Evolutionary conservation across 2,888 invertebrate genomes (phyloP).

Genomic region (Lasius platythorax): DNA sequence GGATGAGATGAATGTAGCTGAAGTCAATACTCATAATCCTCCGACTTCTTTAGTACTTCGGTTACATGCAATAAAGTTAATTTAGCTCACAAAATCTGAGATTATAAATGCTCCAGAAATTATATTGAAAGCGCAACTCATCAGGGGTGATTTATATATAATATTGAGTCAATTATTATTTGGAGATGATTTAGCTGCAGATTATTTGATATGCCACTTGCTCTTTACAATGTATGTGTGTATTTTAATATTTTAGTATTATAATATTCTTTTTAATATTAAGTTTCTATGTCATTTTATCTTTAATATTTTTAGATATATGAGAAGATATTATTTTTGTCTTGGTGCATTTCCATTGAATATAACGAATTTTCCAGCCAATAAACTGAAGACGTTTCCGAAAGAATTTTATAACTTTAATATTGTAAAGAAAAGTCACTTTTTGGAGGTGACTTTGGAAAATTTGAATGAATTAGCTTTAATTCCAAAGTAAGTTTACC

Average conservation of each 20-base stretch:
- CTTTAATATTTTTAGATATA: constrained; percentile 87
- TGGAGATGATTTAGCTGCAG: constrained; percentile 94
- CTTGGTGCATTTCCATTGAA: constrained; percentile 95
- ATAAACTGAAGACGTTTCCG: constrained; percentile 88
- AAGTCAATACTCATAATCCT: constrained; percentile 91
- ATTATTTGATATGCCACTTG: constrained; percentile 94
- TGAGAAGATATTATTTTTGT: constrained; percentile 90
- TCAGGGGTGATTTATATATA: constrained; percentile 90
- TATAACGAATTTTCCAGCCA: constrained; percentile 90
- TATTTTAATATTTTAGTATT: constrained; percentile 10
- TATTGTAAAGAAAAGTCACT: constrained; percentile 94
- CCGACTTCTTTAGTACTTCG: constrained; percentile 94
- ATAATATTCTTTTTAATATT: neutral
- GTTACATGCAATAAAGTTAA: constrained; percentile 90
- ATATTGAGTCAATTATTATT: constrained; percentile 92
- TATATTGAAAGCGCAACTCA: constrained; percentile 85
- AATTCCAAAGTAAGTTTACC: constrained; percentile 90
- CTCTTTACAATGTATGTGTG: constrained; percentile 92
- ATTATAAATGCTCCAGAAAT: constrained; percentile 68
- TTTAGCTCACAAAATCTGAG: constrained; percentile 52
- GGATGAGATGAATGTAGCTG: constrained; percentile 86
- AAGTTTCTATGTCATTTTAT: neutral
- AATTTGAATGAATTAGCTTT: constrained; percentile 92
- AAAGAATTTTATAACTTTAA: constrained; percentile 90
- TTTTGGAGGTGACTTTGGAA: constrained; percentile 92